Conservation (phyloP, 2,797 vertebrate species). For the Clarias pachynema region DNA sequence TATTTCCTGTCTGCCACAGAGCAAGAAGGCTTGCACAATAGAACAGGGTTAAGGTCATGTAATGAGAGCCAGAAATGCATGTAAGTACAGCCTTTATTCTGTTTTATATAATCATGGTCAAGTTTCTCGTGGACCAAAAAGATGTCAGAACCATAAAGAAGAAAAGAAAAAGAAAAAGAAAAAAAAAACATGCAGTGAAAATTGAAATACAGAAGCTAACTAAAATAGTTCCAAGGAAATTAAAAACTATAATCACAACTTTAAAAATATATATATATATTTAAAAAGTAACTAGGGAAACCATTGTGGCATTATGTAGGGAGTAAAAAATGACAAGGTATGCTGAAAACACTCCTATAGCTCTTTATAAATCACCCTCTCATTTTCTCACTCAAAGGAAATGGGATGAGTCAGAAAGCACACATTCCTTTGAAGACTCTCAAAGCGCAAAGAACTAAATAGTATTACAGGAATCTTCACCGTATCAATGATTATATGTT, state of each 20-base stretch:
- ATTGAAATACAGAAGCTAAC: neutral
- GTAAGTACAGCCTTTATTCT: slow-evolving; percentile 2
- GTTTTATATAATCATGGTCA: neutral
- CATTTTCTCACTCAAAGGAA: neutral
- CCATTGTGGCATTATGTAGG: neutral
- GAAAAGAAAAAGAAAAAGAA: neutral
- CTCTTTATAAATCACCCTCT: neutral
- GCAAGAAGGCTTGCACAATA: neutral
- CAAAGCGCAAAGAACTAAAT: neutral
- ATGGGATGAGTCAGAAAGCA: neutral
- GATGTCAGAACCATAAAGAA: neutral
- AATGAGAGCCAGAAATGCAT: slow-evolving; percentile 1
- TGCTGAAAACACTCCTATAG: neutral
- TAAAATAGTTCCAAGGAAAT: neutral
- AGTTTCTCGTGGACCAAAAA: slow-evolving; percentile 7
- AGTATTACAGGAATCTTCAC: neutral
- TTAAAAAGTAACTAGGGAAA: neutral
- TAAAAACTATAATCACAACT: neutral
- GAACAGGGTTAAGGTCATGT: slow-evolving; percentile 11
- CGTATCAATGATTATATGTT: neutral
- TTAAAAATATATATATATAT: too few species aligned
- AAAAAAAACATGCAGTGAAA: neutral
- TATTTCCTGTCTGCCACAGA: neutral
- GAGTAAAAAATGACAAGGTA: neutral
- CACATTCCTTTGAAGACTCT: neutral